Percentiles rank a stretch among this genome's conserved stretches.
These are phyloP conservation scores for Enteromius anoplus DNA, from an alignment of 2,797 vertebrate genomes.

Conservation along the genomic window DNA sequence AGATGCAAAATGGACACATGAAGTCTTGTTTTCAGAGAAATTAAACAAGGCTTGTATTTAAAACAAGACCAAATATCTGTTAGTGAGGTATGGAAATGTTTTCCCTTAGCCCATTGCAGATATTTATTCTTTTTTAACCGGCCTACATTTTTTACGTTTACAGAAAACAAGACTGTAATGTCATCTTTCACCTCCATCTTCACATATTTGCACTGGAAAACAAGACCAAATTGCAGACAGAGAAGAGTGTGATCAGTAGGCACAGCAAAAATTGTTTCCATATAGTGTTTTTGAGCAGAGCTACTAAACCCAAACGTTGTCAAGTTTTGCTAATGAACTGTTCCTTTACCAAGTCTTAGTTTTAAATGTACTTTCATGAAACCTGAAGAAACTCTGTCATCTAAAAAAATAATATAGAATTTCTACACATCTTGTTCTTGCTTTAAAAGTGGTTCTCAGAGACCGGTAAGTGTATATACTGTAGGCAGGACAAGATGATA, in stretches of 20 bases:
- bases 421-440: background rate
- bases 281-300: background rate
- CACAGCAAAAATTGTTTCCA: background rate
- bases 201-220: no score
- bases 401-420: background rate
- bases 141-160: no score
- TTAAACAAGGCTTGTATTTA: background rate
- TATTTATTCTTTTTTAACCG: background rate
- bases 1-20: background rate
- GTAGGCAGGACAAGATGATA: constrained; percentile 30
- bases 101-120: background rate
- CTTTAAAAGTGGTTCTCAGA: background rate
- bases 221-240: no score
- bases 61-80: background rate
- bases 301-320: background rate
- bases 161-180: no score
- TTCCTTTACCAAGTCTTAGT: background rate
- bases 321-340: background rate
- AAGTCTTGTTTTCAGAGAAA: background rate
- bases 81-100: no score
- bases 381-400: background rate
- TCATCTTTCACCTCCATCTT: no score
- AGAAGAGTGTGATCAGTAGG: no score
- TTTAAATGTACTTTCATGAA: background rate
- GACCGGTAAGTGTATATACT: background rate